Percentiles rank a stretch among this genome's conserved stretches.
Evolutionary conservation across 2,113 vertebrate genomes (phyloP).

Genomic region (Meriones unguiculatus): DNA sequence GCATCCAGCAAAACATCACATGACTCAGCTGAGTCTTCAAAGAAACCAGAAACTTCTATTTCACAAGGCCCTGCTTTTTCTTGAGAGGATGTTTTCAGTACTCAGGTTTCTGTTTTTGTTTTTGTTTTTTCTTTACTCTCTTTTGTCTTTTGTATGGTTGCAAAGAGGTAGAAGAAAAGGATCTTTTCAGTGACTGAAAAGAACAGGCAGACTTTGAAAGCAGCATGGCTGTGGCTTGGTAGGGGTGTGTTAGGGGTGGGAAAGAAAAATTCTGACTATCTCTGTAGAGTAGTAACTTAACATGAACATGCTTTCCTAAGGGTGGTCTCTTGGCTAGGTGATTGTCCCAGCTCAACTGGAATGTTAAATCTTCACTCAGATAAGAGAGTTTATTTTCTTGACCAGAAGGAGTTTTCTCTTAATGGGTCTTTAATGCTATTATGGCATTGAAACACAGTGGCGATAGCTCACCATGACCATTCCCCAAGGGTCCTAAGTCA

Average conservation of each 20-base stretch:
- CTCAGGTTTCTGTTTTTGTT: background rate
- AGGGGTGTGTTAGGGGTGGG: background rate
- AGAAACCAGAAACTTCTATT: no score
- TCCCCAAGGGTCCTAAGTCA: background rate
- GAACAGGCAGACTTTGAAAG: background rate
- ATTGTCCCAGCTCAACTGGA: no score
- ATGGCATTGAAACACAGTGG: background rate
- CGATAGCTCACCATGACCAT: background rate
- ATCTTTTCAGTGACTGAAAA: background rate
- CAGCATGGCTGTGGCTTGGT: background rate
- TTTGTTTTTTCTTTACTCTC: no score
- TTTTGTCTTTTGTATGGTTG: background rate
- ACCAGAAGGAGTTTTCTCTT: background rate
- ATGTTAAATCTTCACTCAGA: background rate
- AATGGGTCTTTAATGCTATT: background rate
- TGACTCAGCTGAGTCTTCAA: no score
- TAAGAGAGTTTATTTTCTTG: background rate
- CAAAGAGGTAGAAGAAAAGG: no score
- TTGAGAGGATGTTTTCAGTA: background rate
- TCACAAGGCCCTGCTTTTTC: background rate
- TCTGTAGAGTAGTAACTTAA: background rate
- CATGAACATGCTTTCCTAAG: background rate
- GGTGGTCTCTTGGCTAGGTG: background rate
- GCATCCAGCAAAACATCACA: no score
- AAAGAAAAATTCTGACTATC: background rate